Evolutionary conservation across 37 sponge, comb jelly and placozoan species (phyloP).

Genomic region (Bolinopsis microptera): DNA sequence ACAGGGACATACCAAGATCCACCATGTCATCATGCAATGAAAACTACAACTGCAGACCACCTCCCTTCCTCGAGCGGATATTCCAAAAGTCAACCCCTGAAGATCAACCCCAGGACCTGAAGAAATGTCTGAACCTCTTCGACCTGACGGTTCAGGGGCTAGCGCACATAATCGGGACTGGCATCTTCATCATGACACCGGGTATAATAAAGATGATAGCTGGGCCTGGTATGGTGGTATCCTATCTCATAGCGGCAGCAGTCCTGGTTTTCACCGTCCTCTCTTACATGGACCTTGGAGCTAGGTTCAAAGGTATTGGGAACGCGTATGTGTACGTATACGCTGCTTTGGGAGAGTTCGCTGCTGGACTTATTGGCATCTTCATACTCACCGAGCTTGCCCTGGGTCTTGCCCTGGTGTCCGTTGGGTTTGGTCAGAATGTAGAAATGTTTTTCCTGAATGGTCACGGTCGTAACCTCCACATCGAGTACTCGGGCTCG

Average conservation of each 20-base stretch:
- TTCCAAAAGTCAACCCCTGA: neutral
- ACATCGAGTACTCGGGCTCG: neutral
- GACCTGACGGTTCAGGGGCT: neutral
- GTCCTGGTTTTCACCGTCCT: slow-evolving; percentile 5
- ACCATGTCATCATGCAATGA: neutral
- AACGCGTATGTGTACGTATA: neutral
- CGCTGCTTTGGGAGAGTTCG: neutral
- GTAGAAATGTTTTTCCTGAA: neutral
- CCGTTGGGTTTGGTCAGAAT: neutral
- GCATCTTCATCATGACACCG: slow-evolving; percentile 3
- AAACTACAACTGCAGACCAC: slow-evolving; percentile 8
- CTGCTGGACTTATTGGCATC: neutral
- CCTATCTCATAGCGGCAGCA: neutral
- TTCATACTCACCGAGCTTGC: neutral
- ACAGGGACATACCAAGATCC: too few relatives aligned
- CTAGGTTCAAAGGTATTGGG: slow-evolving; percentile 3
- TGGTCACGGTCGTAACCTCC: neutral
- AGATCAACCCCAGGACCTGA: neutral
- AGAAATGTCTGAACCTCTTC: neutral
- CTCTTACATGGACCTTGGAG: neutral
- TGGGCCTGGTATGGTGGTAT: neutral
- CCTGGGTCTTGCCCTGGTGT: neutral
- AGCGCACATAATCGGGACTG: neutral
- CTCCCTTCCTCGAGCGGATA: neutral
- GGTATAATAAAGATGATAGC: neutral